Base-by-base conservation (phyloP, 1,140 invertebrate genomes). In the Odontomachus brunneus region DNA sequence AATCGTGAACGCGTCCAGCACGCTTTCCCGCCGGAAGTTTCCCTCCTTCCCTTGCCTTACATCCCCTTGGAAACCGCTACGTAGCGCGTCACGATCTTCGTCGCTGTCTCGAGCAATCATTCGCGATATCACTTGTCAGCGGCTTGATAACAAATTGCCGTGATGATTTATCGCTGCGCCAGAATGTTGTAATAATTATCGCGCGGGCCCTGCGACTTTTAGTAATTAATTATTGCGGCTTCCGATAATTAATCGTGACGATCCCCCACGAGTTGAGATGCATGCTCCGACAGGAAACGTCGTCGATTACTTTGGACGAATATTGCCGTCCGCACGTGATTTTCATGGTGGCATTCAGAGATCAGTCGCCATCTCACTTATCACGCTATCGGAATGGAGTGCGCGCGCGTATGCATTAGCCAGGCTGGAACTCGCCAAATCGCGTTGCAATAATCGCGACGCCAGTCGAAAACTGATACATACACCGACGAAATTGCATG, bases 381-480 rank as follows among this genome's bases (percentile, higher is more conserved):
- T 51, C 53, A 62, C 26, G 60, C 48, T 22, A 66, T 17, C 12
- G 15, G 53, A 53, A 19, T 14, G 44, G 1, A 53, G 15, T 29
- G 24, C 33, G 63, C 60, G 29, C 24, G 60, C 19, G 29, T 7
- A 65, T 51, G 49, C 48, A 63, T 76, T 66, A 12, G 51, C 49
- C 15, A 26, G 44, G 26, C 22, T 4, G 17, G 48, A 9, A 65
- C 51, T 33, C 29, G 49, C 48, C 24, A 53, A 76, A 76, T 76
- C 38, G 44, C 62, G 19, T 65, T 15, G 59, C n/a, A 19, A 76
- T 65, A 76, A 65, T 65, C 60, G 19, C 57, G 44, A 51, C 26
- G 24, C 60, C 48, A 26, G 26, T 24, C 26, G 60, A 55, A 76
- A 76, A 76, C 74, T 76, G 66, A 76, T 76, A 76, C 22, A 19